These are phyloP conservation scores for Spilogale gracilis DNA, from an alignment of 2,113 vertebrate species.

Conservation along the genomic window DNA sequence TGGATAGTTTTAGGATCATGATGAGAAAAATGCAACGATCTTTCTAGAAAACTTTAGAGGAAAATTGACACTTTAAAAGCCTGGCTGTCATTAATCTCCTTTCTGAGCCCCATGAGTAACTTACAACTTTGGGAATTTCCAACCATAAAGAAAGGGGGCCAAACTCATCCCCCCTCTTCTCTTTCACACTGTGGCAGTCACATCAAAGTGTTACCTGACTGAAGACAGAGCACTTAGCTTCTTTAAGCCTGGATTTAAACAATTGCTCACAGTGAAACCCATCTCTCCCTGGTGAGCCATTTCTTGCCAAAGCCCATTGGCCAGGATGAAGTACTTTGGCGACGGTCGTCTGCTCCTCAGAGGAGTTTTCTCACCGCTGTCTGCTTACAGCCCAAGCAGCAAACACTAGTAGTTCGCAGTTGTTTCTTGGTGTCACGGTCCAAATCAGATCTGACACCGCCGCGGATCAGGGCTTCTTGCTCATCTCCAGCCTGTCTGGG, in stretches of 20 bases:
- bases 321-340: slow-evolving; percentile 72
- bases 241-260: slow-evolving; percentile 85
- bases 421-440: slow-evolving; percentile 60
- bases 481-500: neutral
- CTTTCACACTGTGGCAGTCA: neutral
- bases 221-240: slow-evolving; percentile 68
- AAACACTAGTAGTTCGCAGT: slow-evolving; percentile 74
- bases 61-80: neutral
- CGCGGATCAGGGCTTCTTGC: neutral
- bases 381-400: slow-evolving; percentile 77
- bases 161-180: neutral
- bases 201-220: neutral
- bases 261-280: slow-evolving; percentile 76
- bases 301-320: slow-evolving; percentile 80
- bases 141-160: neutral
- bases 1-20: neutral
- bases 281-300: slow-evolving; percentile 74
- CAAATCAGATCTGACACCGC: slow-evolving; percentile 74
- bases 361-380: slow-evolving; percentile 75
- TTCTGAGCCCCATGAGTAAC: neutral
- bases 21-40: neutral
- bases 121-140: neutral
- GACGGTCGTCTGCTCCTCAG: slow-evolving; percentile 80
- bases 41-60: neutral
- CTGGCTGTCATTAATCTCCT: neutral